Evolutionary conservation across 2,797 vertebrate genomes (phyloP).

Genomic region (Hephaestus fuliginosus): DNA sequence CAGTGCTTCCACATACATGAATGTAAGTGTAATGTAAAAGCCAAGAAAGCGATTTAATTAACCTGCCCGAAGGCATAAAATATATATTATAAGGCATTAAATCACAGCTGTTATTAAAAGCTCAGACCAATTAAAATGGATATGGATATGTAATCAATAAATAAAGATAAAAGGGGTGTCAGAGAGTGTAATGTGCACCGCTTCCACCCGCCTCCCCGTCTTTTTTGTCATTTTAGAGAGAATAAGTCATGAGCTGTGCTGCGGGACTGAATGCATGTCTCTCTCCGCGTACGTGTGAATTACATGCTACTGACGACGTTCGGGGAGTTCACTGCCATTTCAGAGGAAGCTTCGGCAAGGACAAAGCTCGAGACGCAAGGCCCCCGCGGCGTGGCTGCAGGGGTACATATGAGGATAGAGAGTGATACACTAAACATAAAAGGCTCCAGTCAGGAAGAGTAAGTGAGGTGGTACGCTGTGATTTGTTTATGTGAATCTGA

Average conservation of each 20-base stretch:
- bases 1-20: background rate
- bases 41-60: conserved; percentile 1
- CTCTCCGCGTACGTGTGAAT: background rate
- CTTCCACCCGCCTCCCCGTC: conserved; percentile 22
- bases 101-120: conserved; percentile 18
- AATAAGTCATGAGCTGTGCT: conserved; percentile 75
- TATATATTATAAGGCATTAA: background rate
- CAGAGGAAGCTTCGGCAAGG: conserved; percentile 38
- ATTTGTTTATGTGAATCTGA: background rate
- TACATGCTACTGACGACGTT: conserved; percentile 40
- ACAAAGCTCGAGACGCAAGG: conserved; percentile 29
- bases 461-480: background rate
- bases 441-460: background rate
- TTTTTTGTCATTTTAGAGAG: conserved; percentile 57
- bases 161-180: conserved; percentile 27
- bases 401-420: conserved; percentile 13
- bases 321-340: conserved; percentile 49
- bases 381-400: conserved; percentile 42
- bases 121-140: conserved; percentile 17
- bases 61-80: background rate
- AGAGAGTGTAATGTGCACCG: conserved; percentile 22
- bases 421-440: background rate
- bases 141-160: conserved; percentile 17
- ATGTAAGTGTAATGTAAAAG: background rate
- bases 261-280: conserved; percentile 43